phyloP scores from a whole-genome alignment of 2,113 vertebrate genomes.

The Micronycteris hirsuta region DNA sequence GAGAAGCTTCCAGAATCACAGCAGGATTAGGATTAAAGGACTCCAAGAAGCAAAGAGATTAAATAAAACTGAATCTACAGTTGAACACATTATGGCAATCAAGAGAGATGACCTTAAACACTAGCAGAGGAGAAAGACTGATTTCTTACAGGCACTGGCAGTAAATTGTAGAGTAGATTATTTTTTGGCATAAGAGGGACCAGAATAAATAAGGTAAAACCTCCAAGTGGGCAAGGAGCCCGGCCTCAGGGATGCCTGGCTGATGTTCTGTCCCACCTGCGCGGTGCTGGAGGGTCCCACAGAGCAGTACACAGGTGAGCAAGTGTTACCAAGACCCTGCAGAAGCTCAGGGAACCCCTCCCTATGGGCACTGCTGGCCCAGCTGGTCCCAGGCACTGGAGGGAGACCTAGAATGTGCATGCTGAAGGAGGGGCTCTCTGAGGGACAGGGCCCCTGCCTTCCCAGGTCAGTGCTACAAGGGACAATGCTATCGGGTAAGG shows the following conservation, averaged over 20 bases:
- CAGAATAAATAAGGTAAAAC: neutral
- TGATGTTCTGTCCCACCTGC: neutral
- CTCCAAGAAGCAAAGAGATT: neutral
- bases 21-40: neutral
- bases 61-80: neutral
- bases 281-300: neutral
- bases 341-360: neutral
- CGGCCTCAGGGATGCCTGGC: neutral
- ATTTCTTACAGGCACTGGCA: neutral
- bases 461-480: neutral
- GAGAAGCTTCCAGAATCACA: neutral
- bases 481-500: neutral
- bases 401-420: neutral
- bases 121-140: neutral
- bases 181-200: neutral
- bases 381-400: neutral
- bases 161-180: neutral
- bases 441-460: neutral
- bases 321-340: neutral
- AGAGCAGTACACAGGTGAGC: neutral
- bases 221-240: neutral
- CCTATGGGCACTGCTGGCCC: neutral
- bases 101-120: neutral
- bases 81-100: neutral
- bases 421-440: neutral